Evolutionary conservation across 2,797 vertebrate species (phyloP), one percentile per base, ranked within the genome.

Genomic region (Epinephelus malabaricus): DNA sequence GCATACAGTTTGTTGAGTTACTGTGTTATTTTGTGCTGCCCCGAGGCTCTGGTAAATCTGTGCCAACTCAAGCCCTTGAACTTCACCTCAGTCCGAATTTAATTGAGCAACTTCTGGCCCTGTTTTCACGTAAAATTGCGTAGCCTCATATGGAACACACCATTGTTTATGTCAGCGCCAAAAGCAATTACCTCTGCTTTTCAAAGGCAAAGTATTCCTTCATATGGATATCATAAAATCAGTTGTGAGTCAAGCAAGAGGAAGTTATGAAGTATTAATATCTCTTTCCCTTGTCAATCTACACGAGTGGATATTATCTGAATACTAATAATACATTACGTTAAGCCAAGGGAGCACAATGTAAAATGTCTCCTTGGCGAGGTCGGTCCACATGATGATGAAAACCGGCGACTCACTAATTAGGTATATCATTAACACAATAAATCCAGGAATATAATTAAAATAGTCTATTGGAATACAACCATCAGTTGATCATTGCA

Each of bases 341-440:
- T 40, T 74, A 70, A 77, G 56, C 65, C 46, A 46, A 69, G 19
- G 49, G 84, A 81, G 71, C 73, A 70, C 56, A 76, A 74, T 72
- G 17, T 72, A 75, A 74, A 70, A 69, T 85, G 70, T 81, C 84
- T 93, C 86, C 85, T 86, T 84, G 83, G 54, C 7, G 72, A 88
- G 92, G 88, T 91, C 90, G 84, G 70, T 56, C 50, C 73, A 73
- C 76, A 76, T 64, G 55, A 81, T 85, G 83, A 91, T 89, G 80
- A 71, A 91, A 84, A 85, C 78, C 81, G 69, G 54, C 23, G 30
- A 83, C 77, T 91, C 73, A 79, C 78, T 90, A 84, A 91, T 93
- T 86, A 91, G 85, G 72, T 82, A 83, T 88, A 76, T 87, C 73
- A 89, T 92, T 89, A 92, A 88, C 64, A 79, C 85, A 87, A 88